Evolutionary conservation across 2,888 invertebrate species (phyloP), one percentile per base, ranked within the genome.

Genomic region (Parthenolecanium corni): DNA sequence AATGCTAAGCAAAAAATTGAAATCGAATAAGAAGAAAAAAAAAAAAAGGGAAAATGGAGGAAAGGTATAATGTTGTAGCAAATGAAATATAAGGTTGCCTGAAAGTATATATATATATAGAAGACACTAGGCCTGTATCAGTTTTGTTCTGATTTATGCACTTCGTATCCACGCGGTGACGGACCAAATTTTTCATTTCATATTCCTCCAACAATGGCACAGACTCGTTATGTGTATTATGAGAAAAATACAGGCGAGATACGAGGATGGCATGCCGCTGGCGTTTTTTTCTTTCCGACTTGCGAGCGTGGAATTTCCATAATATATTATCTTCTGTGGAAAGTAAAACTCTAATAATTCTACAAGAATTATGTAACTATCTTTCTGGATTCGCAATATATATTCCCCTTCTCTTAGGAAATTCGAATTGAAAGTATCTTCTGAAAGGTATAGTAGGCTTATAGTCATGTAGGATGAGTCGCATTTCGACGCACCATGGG

Each of bases 41-140:
- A 9, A 31, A 9, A 31, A 31, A 31, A 31, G 31, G 9, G 31
- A 31, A 31, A 31, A 31, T 9, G n/a, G 4, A 31, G 31, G 31
- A 31, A 31, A n/a, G n/a, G n/a, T n/a, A n/a, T n/a, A n/a, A n/a
- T n/a, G n/a, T n/a, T n/a, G n/a, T n/a, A n/a, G 31, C 9, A 9
- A 31, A 31, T 9, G 31, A 31, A 31, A 31, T 31, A 31, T 31
- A 31, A 4, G 31, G 31, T 31, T 31, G 31, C 31, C 31, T 31
- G 4, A 6, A 6, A 4, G 31, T 31, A 9, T 31, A 31, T n/a
- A n/a, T n/a, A n/a, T n/a, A n/a, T n/a, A n/a, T n/a, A 11, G 23
- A 42, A 54, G 54, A 54, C 54, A 31, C 54, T 54, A 54, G n/a
- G n/a, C n/a, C n/a, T n/a, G n/a, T 54, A 54, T 54, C 54, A 54